Conservation (phyloP, 1,140 invertebrate species). For the Paralvinella palmiformis region DNA sequence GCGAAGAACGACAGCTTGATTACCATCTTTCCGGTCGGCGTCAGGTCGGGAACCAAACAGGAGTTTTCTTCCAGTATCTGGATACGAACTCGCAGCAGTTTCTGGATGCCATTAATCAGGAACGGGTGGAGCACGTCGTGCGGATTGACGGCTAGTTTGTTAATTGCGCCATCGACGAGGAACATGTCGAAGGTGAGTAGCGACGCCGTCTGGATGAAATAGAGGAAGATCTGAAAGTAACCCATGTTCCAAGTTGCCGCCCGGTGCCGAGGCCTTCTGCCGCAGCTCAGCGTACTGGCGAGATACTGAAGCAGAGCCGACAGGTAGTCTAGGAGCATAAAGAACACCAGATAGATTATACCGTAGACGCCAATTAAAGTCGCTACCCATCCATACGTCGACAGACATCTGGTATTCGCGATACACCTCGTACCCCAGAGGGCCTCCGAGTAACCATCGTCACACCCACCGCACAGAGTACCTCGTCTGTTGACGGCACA, state of each 20-base stretch:
- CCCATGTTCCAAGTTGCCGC: neutral
- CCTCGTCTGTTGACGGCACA: neutral
- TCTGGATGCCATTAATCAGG: neutral
- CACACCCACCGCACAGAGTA: neutral
- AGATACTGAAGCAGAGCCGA: neutral
- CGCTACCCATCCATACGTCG: conserved; percentile 1
- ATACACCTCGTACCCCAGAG: conserved; percentile 3
- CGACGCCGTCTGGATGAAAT: neutral
- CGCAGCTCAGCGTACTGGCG: neutral
- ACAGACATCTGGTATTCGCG: neutral
- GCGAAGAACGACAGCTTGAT: neutral
- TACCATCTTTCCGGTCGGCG: neutral
- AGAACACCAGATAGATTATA: conserved; percentile 1
- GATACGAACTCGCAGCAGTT: neutral
- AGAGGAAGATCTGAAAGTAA: conserved; percentile 6
- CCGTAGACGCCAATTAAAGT: neutral
- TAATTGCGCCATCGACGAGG: neutral
- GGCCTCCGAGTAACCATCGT: neutral
- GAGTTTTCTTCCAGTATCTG: neutral
- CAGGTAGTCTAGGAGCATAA: neutral
- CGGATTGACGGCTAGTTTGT: neutral
- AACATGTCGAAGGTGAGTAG: neutral
- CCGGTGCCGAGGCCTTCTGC: neutral
- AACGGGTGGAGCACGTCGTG: neutral
- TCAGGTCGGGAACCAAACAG: neutral